Base-by-base conservation (phyloP, 2,113 vertebrate genomes). In the Panthera leo region DNA sequence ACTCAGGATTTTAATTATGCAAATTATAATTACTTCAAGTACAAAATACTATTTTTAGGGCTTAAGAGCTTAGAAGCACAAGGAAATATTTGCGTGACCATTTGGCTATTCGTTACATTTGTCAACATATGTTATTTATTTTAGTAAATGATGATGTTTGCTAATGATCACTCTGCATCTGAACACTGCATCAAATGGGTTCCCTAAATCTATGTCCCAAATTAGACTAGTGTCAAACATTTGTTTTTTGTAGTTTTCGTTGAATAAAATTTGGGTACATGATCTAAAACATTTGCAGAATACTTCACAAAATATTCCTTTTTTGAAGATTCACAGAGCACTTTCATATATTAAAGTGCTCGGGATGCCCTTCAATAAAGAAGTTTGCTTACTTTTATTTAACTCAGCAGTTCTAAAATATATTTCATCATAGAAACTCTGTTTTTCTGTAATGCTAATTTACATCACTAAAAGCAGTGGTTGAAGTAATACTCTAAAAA, bases 271-370 rank as follows among this genome's bases (percentile, higher is more conserved):
- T 58, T 36, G 9, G 12, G 29, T 39, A 71, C 67, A 3, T 36
- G 9, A 19, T 89, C 61, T 88, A 93, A 85, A 95, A 67, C 21
- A 73, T 78, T 76, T 84, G n/a, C 88, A 94, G 84, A 92, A 48
- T 27, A 55, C 65, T 84, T 79, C 13, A 21, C 18, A 61, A 85
- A 45, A 53, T 75, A 75, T 80, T 61, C 23, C 1, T 39, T 68
- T 95, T 80, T 80, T 5, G 14, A 16, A 85, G 36, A 39, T 9
- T 67, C 29, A 68, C 36, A 84, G 48, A 21, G 19, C 14, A 39
- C 31, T 82, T 85, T 61, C 9, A n/a, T 51, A 18, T 29, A n/a
- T 70, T 83, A 67, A 95, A 58, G 42, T 82, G 7, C 15, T 4
- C 4, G 1, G 89, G 55, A 61, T 27, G 5, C 61, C 39, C 39